These are phyloP conservation scores for Leptogaster cylindrica DNA, from an alignment of 2,888 invertebrate species.

Conservation along the genomic window DNA sequence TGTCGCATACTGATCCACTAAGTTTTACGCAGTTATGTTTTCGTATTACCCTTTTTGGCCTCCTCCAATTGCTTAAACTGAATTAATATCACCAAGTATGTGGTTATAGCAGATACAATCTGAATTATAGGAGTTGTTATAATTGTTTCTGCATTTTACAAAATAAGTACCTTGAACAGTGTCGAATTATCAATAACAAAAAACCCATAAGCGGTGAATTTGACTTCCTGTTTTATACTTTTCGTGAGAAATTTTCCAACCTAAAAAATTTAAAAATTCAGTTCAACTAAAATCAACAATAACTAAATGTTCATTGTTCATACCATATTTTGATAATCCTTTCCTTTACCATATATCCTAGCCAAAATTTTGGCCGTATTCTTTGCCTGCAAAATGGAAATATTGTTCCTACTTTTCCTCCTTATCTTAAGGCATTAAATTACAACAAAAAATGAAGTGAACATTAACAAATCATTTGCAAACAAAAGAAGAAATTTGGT, in stretches of 20 bases:
- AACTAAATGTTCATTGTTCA: neutral
- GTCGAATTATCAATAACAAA: slow-evolving; percentile 60
- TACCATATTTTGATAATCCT: slow-evolving; percentile 59
- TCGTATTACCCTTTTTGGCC: neutral
- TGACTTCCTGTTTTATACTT: slow-evolving; percentile 59
- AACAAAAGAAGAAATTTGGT: too few relatives aligned
- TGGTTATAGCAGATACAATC: slow-evolving; percentile 61
- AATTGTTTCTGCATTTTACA: neutral
- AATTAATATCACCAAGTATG: slow-evolving; percentile 60
- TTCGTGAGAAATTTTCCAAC: slow-evolving; percentile 60
- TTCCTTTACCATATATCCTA: slow-evolving; percentile 56
- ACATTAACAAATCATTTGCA: too few relatives aligned
- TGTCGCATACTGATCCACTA: too few relatives aligned
- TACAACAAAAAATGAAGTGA: too few relatives aligned
- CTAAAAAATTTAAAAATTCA: slow-evolving; percentile 48
- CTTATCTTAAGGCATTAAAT: neutral
- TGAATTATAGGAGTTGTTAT: slow-evolving; percentile 42
- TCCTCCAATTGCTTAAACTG: slow-evolving; percentile 60
- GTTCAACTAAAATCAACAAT: neutral
- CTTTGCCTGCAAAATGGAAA: slow-evolving; percentile 55
- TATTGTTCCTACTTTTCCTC: neutral
- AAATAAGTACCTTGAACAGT: slow-evolving; percentile 57
- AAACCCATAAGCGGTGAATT: slow-evolving; percentile 60
- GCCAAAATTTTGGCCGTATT: slow-evolving; percentile 57
- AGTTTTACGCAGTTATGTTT: too few relatives aligned